Evolutionary conservation across 30 jellyfish, hydroid and myxozoan genomes (phyloP), one percentile per base, ranked within the genome.

Genomic region (Cassiopea xamachana): DNA sequence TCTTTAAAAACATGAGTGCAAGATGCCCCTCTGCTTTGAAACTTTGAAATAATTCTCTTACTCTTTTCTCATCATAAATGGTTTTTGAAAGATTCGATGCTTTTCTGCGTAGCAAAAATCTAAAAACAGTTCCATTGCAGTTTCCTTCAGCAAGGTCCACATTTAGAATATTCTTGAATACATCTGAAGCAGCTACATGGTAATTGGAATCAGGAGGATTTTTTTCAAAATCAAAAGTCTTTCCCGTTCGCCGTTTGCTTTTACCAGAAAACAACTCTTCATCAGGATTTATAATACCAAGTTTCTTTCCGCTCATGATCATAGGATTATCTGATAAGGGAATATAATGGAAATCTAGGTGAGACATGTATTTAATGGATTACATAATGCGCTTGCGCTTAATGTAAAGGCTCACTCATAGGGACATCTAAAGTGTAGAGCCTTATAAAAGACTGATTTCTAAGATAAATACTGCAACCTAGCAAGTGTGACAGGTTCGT

Each of bases 281-380:
- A 67, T 88, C 87, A 39, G 98, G 98, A 79, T 93, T 88, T 60
- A 88, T 76, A 64, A 61, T 83, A 1, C 87, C 93, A 73, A 88
- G 46, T 6, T 60, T 60, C 27, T 70, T 12, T 3, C 85, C 92
- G 83, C 98, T 88, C 87, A 84, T 45, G 1, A 93, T 85, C 27
- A 81, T 64, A 1, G 98, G 94, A 71, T 88, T 68, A 84, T 93
- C 98, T 93, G 73, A n/a, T 64, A 18, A 8, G 14, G 45, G 73
- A 79, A 77, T 64, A 2, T 5, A 64, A 64, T 16, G 8, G 74
- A 9, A 9, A 15, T 15, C 7, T 13, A 44, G 43, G 14, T 55
- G 5, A 75, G 55, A 39, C 7, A 14, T 17, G 3, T 15, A 17
- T 48, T 2, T 16, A 6, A 27, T 27, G 39, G 39, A 27, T 27